phyloP scores from a whole-genome alignment of 2,113 vertebrate species.

The Pseudois nayaur region DNA sequence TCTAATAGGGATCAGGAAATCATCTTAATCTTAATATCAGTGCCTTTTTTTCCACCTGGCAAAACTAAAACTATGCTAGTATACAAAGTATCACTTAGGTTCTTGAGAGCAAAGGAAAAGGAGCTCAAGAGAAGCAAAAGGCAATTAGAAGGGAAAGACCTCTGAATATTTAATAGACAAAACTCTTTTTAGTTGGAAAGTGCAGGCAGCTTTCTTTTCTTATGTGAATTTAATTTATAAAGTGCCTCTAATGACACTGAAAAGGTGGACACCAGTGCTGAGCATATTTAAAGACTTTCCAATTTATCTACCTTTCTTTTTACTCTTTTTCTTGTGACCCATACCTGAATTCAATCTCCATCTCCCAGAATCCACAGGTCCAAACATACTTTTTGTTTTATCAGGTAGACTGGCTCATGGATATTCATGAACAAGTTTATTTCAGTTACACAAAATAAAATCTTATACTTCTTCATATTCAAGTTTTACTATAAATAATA shows the following conservation, averaged over 20 bases:
- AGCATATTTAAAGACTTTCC: neutral
- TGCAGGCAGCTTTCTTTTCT: neutral
- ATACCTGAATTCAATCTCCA: neutral
- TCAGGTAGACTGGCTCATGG: neutral
- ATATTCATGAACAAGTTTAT: neutral
- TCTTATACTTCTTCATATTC: neutral
- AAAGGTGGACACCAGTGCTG: neutral
- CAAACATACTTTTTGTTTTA: neutral
- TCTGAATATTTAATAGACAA: neutral
- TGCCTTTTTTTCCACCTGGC: neutral
- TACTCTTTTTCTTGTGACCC: neutral
- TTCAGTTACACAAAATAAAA: conserved; percentile 3
- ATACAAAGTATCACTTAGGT: neutral
- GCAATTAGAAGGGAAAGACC: neutral
- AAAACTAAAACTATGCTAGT: neutral
- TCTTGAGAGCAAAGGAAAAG: neutral
- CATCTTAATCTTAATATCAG: neutral
- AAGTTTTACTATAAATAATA: neutral
- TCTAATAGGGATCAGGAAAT: neutral
- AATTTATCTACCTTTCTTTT: neutral
- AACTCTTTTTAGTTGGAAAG: neutral
- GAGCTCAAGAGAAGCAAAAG: neutral
- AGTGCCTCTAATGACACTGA: neutral
- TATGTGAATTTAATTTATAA: neutral
- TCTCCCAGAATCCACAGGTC: neutral